Base-by-base conservation (phyloP, 2,797 vertebrate genomes). In the Halcyon leucocephala region DNA sequence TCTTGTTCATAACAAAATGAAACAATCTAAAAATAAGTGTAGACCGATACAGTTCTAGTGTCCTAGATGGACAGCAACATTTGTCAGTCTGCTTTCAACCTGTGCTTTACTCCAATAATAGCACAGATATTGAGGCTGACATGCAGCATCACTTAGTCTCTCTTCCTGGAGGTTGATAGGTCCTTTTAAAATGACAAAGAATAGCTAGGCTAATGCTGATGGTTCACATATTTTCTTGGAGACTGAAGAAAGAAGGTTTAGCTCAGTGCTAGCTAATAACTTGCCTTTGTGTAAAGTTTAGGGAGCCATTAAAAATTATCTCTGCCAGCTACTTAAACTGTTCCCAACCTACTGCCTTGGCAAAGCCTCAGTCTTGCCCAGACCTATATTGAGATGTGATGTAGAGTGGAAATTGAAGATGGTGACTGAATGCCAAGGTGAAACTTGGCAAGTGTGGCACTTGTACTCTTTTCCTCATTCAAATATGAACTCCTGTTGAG, bases 11-110 rank as follows among this genome's bases (percentile, higher is more conserved):
- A 57, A 74, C 11, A 64, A 89, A 86, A 83, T 39, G 12, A 86
- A 86, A 35, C 44, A 49, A n/a, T 81, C 77, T 69, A 57, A 95
- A 90, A 94, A 79, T 88, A 92, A 21, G 25, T 37, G 25, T 48
- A 35, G 28, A 69, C 18, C 51, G 26, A 12, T 81, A 29, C 29
- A 69, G 49, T 67, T 88, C 21, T 9, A 26, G 73, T 21, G 5
- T 72, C 31, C 14, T 80, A 55, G 73, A 95, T 70, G 94, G 81
- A 72, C 90, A 93, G 80, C 73, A 94, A 14, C 31, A 37, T 60
- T 18, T 83, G 65, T 48, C 61, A 71, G 26, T 86, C 31, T 86
- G n/a, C 7, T 76, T 93, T 94, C 46, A 78, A 2, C 18, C 54
- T 58, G 15, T 71, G 49, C 66, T 76, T 84, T 88, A 76, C 35